Evolutionary conservation across 2,888 invertebrate genomes (phyloP), one percentile per base, ranked within the genome.

Genomic region (Phasia obesa): DNA sequence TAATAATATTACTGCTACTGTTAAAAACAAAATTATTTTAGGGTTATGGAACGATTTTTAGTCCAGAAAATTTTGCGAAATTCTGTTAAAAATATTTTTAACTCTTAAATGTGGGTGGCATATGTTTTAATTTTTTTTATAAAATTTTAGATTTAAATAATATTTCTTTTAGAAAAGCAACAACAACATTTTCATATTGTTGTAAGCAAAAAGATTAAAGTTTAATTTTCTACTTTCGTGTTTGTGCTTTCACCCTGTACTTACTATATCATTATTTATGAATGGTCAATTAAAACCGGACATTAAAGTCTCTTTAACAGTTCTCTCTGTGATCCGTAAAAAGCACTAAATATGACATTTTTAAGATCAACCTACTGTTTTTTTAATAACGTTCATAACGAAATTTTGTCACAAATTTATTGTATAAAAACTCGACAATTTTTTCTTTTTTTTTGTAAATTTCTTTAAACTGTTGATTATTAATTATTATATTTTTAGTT

Each of bases 91-190:
- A 67, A 65, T 57, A 62, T 55, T 70, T 62, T 70, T 19, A 62
- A 62, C 53, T 62, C 60, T 49, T 19, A 74, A 67, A 60, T 42
- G 35, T 73, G 71, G 83, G 79, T 83, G 83, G 83, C 83, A 79
- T 83, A 83, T 71, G 53, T 70, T 47, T 64, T 47, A 67, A 11
- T 27, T 53, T 53, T 35, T 42, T 35, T 59, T 35, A 35, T 44
- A 51, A 42, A 53, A 65, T 51, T 57, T 71, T 55, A 65, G 49
- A 67, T 65, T 47, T 74, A 38, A 51, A 23, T 75, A 83, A 76
- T 64, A 21, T 44, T 53, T 53, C 21, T 44, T 44, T 51, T 3
- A 4, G 0, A n/a, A n/a, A 59, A 31, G 13, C 17, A 55, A 17
- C 4, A 9, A 38, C 38, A 38, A 7, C 27, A 27, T 6, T 13